A percentile compares a stretch with the other conserved stretches of the same genome.
Evolutionary conservation across 1,140 invertebrate genomes (phyloP).

Genomic region (Coptotermes formosanus): DNA sequence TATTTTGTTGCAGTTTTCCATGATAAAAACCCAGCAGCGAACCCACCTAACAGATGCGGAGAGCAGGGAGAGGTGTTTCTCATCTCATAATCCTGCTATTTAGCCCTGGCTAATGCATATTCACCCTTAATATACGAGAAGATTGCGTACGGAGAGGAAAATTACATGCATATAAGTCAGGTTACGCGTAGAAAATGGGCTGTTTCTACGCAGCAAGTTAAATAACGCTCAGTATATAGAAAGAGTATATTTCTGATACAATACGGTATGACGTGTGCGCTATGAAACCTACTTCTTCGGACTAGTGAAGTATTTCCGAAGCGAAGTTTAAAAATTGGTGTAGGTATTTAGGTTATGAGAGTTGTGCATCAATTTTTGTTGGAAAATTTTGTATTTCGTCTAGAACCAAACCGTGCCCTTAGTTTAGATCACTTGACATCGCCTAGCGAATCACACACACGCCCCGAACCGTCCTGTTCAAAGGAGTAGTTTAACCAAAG

Average conservation of each 20-base stretch:
- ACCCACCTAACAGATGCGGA: background rate
- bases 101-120: slow-evolving; percentile 5
- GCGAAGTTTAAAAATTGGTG: no score
- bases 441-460: no score
- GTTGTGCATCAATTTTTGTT: no score
- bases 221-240: no score
- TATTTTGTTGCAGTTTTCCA: background rate
- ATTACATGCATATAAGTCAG: background rate
- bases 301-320: background rate
- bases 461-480: no score
- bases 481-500: no score
- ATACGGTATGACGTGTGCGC: background rate
- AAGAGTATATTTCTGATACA: background rate
- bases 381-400: no score
- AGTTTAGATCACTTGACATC: no score
- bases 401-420: no score
- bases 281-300: background rate
- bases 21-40: background rate
- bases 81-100: background rate
- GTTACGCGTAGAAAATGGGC: background rate
- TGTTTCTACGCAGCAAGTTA: no score
- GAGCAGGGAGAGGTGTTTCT: background rate
- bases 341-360: no score
- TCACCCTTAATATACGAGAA: background rate
- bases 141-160: background rate